Evolutionary conservation across 2,888 invertebrate species (phyloP).

Genomic region (Melolontha melolontha): DNA sequence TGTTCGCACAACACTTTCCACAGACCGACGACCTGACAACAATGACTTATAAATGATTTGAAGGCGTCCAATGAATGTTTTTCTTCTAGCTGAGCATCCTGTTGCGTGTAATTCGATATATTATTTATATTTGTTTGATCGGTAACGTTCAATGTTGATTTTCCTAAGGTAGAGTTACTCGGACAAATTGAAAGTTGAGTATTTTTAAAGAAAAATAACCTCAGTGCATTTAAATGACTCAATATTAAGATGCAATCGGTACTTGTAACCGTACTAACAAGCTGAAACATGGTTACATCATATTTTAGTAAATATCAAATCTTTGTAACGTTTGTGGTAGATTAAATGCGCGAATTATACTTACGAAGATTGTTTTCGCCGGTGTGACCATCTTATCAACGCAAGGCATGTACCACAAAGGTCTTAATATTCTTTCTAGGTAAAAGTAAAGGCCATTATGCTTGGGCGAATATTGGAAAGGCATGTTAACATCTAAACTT

Average conservation of each 20-base stretch:
- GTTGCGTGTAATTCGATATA: constrained; percentile 54
- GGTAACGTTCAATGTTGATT: constrained; percentile 44
- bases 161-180: constrained; percentile 19
- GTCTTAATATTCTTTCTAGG: constrained; percentile 86
- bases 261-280: constrained; percentile 75
- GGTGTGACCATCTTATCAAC: constrained; percentile 71
- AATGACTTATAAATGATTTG: constrained; percentile 74
- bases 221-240: constrained; percentile 80
- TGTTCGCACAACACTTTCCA: constrained; percentile 95
- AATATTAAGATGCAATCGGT: constrained; percentile 81
- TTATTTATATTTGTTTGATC: constrained; percentile 48
- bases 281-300: constrained; percentile 62
- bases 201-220: constrained; percentile 79
- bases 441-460: constrained; percentile 95
- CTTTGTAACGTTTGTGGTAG: background rate
- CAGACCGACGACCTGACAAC: constrained; percentile 90
- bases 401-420: constrained; percentile 88
- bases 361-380: constrained; percentile 71
- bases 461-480: constrained; percentile 76
- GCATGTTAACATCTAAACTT: constrained; percentile 42
- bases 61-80: constrained; percentile 82
- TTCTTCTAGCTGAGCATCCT: constrained; percentile 73
- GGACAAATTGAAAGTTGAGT: constrained; percentile 65
- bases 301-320: constrained; percentile 23
- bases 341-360: constrained; percentile 55